These are phyloP conservation scores for Bombus sibiricus DNA, from an alignment of 1,140 invertebrate species.

Conservation along the genomic window DNA sequence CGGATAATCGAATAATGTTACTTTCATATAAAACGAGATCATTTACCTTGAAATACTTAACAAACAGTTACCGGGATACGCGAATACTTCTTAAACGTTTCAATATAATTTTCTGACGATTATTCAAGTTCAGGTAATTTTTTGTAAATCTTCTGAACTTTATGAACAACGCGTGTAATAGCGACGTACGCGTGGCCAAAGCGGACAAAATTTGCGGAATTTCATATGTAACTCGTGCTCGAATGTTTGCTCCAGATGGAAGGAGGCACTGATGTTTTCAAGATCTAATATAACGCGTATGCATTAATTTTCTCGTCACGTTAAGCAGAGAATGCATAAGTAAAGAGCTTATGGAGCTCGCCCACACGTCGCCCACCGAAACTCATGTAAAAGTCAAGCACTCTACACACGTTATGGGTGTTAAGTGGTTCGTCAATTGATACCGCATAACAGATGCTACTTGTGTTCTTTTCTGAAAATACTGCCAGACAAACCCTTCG, in stretches of 20 bases:
- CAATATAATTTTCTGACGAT: not conserved
- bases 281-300: constrained; percentile 22
- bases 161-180: not conserved
- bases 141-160: not conserved
- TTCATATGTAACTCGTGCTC: not conserved
- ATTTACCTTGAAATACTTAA: too few species aligned
- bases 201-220: not conserved
- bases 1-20: too few species aligned
- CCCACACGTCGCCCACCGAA: constrained; percentile 70
- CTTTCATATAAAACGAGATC: too few species aligned
- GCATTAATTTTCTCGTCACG: constrained; percentile 61
- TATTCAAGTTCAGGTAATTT: not conserved
- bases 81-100: not conserved
- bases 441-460: constrained; percentile 54
- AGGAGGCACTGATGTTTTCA: constrained; percentile 10
- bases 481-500: not conserved
- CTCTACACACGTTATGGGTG: constrained; percentile 60
- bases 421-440: constrained; percentile 72
- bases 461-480: constrained; percentile 43
- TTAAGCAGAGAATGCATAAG: constrained; percentile 68
- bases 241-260: not conserved
- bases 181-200: not conserved
- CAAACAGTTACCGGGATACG: too few species aligned
- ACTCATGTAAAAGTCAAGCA: constrained; percentile 62
- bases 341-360: constrained; percentile 64